Conservation (phyloP, 2,113 vertebrate species). For the Corapipo altera region DNA sequence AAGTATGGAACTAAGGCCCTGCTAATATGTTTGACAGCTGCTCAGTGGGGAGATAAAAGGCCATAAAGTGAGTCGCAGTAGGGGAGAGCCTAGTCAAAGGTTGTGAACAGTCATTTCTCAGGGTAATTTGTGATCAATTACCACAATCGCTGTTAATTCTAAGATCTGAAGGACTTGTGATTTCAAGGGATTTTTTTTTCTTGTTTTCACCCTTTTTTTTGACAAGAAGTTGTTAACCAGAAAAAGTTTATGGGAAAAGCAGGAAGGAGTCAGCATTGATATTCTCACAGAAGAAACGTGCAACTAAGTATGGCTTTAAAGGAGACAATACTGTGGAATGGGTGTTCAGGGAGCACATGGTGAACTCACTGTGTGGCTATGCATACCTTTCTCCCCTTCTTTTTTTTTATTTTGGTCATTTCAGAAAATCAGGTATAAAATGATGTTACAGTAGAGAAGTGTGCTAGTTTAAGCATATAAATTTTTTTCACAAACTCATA, state of each 20-base stretch:
- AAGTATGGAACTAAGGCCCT: not conserved
- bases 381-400: not conserved
- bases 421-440: not conserved
- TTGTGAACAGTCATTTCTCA: not conserved
- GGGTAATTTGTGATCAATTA: not conserved
- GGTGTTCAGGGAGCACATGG: not conserved
- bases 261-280: not conserved
- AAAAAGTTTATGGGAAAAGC: not conserved
- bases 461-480: not conserved
- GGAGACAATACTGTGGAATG: not conserved
- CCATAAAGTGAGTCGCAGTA: not conserved
- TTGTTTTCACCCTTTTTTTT: fast-evolving
- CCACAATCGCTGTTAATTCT: not conserved
- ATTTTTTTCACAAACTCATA: not conserved
- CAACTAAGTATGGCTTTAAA: not conserved
- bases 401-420: not conserved
- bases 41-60: not conserved
- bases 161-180: not conserved
- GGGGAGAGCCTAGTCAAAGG: not conserved
- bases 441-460: not conserved
- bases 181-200: not conserved
- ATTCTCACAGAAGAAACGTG: not conserved
- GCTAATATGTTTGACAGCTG: not conserved
- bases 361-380: not conserved
- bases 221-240: not conserved